Conservation (phyloP, 2,797 vertebrate genomes). For the Simalia tracyae region DNA sequence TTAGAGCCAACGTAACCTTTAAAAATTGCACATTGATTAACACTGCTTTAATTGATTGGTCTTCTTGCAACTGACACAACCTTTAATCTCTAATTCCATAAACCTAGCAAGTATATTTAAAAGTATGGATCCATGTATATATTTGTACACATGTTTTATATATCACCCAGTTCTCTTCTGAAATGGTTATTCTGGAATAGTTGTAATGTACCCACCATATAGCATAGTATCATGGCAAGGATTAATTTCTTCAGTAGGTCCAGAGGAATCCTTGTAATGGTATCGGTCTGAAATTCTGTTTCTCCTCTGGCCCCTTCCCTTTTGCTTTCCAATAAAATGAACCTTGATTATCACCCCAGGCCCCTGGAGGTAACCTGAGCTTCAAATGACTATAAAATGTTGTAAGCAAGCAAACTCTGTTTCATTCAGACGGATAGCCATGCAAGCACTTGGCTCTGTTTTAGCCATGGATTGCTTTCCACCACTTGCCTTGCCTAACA, state of each 20-base stretch:
- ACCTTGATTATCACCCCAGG: slow-evolving; percentile 67
- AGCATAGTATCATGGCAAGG: not conserved
- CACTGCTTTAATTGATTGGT: not conserved
- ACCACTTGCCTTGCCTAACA: slow-evolving; percentile 21
- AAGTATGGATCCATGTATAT: slow-evolving; percentile 53
- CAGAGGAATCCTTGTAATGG: slow-evolving; percentile 53
- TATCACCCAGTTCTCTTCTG: not conserved
- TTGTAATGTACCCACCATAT: not conserved
- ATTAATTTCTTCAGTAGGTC: slow-evolving; percentile 36
- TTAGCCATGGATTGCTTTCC: slow-evolving; percentile 56
- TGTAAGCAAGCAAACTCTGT: slow-evolving; percentile 56
- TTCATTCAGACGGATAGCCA: slow-evolving; percentile 54
- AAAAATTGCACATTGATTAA: not conserved
- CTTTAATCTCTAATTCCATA: not conserved
- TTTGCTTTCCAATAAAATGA: slow-evolving; percentile 61
- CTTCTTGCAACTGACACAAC: not conserved
- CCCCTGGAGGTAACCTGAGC: slow-evolving; percentile 62
- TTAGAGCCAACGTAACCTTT: not conserved
- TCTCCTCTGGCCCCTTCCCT: slow-evolving; percentile 67
- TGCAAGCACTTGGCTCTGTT: slow-evolving; percentile 46
- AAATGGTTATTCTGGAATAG: not conserved
- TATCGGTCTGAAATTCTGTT: slow-evolving; percentile 65
- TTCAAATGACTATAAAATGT: slow-evolving; percentile 68
- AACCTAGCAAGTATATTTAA: not conserved
- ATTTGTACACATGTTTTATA: slow-evolving; percentile 51